These are phyloP conservation scores for Passer montanus DNA, from an alignment of 2,113 vertebrate species.

Conservation along the genomic window DNA sequence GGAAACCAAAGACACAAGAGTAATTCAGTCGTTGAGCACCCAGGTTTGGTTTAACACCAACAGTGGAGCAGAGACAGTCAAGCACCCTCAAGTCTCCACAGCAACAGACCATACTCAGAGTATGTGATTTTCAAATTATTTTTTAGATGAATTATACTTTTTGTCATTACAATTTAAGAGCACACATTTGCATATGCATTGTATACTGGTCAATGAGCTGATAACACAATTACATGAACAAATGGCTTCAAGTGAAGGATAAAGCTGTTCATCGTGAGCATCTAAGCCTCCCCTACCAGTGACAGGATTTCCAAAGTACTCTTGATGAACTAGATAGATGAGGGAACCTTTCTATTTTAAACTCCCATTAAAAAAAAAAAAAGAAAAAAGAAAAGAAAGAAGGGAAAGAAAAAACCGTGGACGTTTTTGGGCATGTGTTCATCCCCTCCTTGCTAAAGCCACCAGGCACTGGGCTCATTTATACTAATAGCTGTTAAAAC, in stretches of 20 bases:
- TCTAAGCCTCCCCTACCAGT: background rate
- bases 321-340: background rate
- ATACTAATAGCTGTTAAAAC: background rate
- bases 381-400: too few relatives aligned
- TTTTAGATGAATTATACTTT: background rate
- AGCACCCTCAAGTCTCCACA: slow-evolving; percentile 11
- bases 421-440: background rate
- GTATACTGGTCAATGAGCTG: background rate
- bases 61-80: background rate
- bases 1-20: background rate
- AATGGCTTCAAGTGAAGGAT: background rate
- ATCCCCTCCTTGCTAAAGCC: background rate
- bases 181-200: background rate
- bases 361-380: background rate
- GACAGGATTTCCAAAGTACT: background rate
- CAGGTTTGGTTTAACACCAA: background rate
- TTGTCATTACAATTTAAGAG: background rate
- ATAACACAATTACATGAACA: background rate
- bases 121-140: background rate
- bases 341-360: background rate
- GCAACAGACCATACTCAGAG: background rate
- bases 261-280: background rate
- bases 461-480: background rate
- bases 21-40: background rate
- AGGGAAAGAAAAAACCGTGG: accelerated